Base-by-base conservation (phyloP, 2,797 vertebrate genomes). In the Halcyon chelicuti region DNA sequence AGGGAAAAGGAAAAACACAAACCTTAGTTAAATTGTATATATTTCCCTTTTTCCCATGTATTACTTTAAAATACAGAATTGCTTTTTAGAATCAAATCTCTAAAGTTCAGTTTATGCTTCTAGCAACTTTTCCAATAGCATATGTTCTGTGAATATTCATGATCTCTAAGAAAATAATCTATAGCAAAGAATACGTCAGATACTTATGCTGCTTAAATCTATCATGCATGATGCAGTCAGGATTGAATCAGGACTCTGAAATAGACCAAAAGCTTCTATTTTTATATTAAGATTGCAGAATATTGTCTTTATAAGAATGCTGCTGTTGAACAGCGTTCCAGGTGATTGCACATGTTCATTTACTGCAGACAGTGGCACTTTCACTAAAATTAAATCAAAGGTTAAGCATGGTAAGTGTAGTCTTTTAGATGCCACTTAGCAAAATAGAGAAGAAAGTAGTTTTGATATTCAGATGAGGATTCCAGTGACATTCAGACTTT, bases 141-240 rank as follows among this genome's bases (percentile, higher is more conserved):
- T 60, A 58, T 57, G 17, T 86, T 78, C n/a, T 62, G 51, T 88
- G 76, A 83, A 92, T 95, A 93, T 96, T 97, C 72, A 74, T 90
- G 35, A 85, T 22, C n/a, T 83, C 23, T 85, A 57, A 68, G 26
- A 66, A 83, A 70, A 57, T 55, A 0, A 49, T 88, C 75, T 82
- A 23, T 70, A 14, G 25, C 31, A 85, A 94, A 76, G 8, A 42
- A 29, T 40, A 19, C 26, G 42, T 84, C 12, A 5, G 80, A 13
- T 7, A 72, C 5, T 68, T 78, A 78, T 20, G 88, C 29, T 90
- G 11, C 29, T 71, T 91, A 51, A 66, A 51, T 65, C 2, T 2
- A 14, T 91, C 44, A 16, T 26, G 7, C 68, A 37, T 71, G 10
- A 9, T 42, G 21, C 29, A 61, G 20, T 85, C 55, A 57, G 2